phyloP scores from a whole-genome alignment of 2,113 vertebrate genomes.

The Poeciliopsis retropinna region DNA sequence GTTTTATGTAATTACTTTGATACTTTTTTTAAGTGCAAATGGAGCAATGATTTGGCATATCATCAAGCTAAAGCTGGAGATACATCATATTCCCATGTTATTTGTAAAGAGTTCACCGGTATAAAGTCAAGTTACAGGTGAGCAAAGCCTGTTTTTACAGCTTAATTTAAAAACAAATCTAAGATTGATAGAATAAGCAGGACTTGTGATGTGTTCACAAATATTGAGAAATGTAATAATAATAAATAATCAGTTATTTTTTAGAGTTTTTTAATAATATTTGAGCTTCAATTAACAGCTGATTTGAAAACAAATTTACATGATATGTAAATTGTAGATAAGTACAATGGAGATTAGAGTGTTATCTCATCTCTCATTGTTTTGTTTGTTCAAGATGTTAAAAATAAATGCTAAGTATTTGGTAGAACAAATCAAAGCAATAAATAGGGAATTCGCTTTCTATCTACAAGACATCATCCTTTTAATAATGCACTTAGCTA shows the following conservation, averaged over 20 bases:
- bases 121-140: background rate
- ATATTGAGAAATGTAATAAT: background rate
- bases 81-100: background rate
- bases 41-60: background rate
- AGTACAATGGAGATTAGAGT: background rate
- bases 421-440: conserved; percentile 14
- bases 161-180: conserved; percentile 1
- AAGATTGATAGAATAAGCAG: background rate
- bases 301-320: background rate
- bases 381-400: background rate
- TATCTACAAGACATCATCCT: background rate
- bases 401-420: conserved; percentile 9
- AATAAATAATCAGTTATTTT: conserved; percentile 11
- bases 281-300: background rate
- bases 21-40: background rate
- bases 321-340: background rate
- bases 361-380: conserved; percentile 7
- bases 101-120: background rate
- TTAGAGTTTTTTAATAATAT: background rate
- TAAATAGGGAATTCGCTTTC: conserved; percentile 10
- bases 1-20: background rate
- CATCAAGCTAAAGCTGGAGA: background rate
- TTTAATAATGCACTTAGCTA: conserved; percentile 1
- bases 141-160: background rate
- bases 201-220: background rate